Conservation (phyloP, 2,888 invertebrate genomes). For the Ormyrus nitidulus region DNA sequence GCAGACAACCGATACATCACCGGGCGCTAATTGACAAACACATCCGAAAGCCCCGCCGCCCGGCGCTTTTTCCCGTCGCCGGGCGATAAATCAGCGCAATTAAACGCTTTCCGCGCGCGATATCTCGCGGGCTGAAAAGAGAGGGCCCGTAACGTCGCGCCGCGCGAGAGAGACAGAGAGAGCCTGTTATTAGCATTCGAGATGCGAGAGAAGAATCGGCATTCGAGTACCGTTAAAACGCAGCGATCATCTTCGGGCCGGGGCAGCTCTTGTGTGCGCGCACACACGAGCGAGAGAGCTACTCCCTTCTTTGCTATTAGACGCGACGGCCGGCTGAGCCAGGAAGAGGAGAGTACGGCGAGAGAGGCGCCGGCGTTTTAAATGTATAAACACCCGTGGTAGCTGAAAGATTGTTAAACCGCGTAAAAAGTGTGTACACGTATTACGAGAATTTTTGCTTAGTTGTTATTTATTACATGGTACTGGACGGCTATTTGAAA, state of each 20-base stretch:
- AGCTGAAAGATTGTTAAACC: too few relatives aligned
- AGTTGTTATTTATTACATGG: too few relatives aligned
- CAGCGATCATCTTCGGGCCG: constrained; percentile 32
- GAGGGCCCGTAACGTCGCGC: background rate
- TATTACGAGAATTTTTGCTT: too few relatives aligned
- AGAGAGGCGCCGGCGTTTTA: too few relatives aligned
- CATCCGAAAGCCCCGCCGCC: background rate
- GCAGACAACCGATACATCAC: too few relatives aligned
- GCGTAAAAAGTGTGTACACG: too few relatives aligned
- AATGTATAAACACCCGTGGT: too few relatives aligned
- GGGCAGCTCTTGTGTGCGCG: background rate
- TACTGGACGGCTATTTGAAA: too few relatives aligned
- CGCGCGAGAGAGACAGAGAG: background rate
- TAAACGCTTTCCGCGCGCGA: constrained; percentile 43
- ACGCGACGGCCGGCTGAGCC: background rate
- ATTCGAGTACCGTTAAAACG: constrained; percentile 63
- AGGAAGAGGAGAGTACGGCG: too few relatives aligned
- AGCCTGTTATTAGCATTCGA: constrained; percentile 44
- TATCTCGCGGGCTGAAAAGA: background rate
- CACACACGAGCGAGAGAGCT: background rate
- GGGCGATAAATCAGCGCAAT: constrained; percentile 52
- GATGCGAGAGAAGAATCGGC: constrained; percentile 57
- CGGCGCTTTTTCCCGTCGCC: constrained; percentile 3
- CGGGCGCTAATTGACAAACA: constrained; percentile 46
- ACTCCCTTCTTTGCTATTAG: constrained; percentile 41